Evolutionary conservation across 2,888 invertebrate species (phyloP).

Genomic region (Conops quadrifasciatus): DNA sequence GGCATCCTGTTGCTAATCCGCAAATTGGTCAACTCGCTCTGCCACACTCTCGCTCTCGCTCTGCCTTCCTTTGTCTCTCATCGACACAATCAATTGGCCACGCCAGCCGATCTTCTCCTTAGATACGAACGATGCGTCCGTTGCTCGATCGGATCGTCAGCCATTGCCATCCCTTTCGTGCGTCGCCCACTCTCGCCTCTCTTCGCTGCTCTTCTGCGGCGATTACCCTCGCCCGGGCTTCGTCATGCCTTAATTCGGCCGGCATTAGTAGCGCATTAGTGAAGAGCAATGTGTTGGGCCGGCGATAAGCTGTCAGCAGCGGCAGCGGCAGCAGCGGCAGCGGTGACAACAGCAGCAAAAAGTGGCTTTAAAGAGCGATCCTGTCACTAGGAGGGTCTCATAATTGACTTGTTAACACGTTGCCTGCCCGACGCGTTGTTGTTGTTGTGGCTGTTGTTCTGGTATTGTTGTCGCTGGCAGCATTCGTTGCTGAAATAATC

Average conservation of each 20-base stretch:
- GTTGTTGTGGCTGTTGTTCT: neutral
- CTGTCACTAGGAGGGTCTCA: neutral
- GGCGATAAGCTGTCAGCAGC: neutral
- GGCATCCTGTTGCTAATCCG: conserved; percentile 28
- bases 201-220: conserved; percentile 8
- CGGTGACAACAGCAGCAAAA: conserved; percentile 9
- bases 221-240: conserved; percentile 9
- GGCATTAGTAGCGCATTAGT: conserved; percentile 25
- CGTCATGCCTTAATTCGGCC: conserved; percentile 35
- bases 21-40: conserved; percentile 8
- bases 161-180: neutral
- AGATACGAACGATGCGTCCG: neutral
- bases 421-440: neutral
- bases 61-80: neutral
- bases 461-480: conserved; percentile 21
- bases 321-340: neutral
- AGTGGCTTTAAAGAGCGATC: conserved; percentile 14
- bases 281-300: conserved; percentile 10
- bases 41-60: neutral
- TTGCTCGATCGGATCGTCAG: conserved; percentile 24
- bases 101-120: conserved; percentile 39
- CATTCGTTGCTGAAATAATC: conserved; percentile 32
- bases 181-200: neutral
- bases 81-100: conserved; percentile 50
- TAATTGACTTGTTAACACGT: conserved; percentile 39